These are phyloP conservation scores for Dendrocincla fuliginosa DNA, from an alignment of 2,797 vertebrate genomes.

Conservation along the genomic window DNA sequence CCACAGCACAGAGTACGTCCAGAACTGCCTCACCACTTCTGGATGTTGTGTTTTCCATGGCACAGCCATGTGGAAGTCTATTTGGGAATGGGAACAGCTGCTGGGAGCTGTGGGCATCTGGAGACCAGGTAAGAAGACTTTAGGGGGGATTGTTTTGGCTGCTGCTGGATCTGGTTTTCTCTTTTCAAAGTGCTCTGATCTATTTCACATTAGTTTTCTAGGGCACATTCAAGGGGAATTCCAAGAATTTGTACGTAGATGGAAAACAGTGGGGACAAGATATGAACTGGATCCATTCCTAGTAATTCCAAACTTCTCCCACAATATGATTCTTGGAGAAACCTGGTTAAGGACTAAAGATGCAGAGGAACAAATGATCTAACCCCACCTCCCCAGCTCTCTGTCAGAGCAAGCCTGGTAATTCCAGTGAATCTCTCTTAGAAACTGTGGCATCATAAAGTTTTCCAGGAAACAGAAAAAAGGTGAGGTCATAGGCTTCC, in stretches of 20 bases:
- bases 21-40: slow-evolving; percentile 94
- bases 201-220: neutral
- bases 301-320: neutral
- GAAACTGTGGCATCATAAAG: too few species aligned
- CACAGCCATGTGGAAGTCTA: too few species aligned
- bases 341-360: neutral
- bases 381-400: neutral
- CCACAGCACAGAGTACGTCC: slow-evolving; percentile 90
- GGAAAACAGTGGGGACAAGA: neutral
- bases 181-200: neutral
- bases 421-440: neutral
- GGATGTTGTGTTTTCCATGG: slow-evolving; percentile 85
- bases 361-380: neutral
- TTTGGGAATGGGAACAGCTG: neutral
- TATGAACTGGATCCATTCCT: neutral
- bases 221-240: neutral
- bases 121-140: neutral
- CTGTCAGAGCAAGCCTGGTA: neutral
- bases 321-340: neutral
- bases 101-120: neutral
- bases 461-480: too few species aligned
- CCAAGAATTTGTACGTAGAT: neutral
- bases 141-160: neutral
- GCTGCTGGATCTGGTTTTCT: neutral
- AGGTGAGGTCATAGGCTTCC: too few species aligned